Evolutionary conservation across 2,888 invertebrate genomes (phyloP).

Genomic region (Lampropteryx suffumata): DNA sequence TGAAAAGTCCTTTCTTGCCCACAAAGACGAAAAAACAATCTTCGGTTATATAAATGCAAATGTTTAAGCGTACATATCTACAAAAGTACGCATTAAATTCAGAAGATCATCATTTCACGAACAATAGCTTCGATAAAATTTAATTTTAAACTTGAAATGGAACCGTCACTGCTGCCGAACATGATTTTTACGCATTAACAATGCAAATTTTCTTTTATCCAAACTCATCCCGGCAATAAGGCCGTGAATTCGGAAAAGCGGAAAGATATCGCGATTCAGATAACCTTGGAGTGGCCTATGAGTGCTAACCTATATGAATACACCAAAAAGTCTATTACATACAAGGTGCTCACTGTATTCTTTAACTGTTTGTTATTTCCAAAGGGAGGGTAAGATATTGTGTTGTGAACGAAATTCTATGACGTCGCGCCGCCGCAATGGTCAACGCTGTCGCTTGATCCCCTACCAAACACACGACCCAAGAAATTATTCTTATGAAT

Average conservation of each 20-base stretch:
- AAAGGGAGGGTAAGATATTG: too few relatives aligned
- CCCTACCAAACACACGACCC: neutral
- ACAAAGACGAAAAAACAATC: constrained; percentile 20
- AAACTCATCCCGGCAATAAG: constrained; percentile 53
- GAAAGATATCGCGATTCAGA: neutral
- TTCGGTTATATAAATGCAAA: constrained; percentile 48
- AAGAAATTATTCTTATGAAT: constrained; percentile 60
- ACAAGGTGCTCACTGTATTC: too few relatives aligned
- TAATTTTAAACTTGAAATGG: constrained; percentile 52
- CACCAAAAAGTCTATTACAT: too few relatives aligned
- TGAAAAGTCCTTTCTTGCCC: too few relatives aligned
- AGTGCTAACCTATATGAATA: too few relatives aligned
- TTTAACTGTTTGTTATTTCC: too few relatives aligned
- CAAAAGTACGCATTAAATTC: constrained; percentile 37
- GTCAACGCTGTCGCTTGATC: too few relatives aligned
- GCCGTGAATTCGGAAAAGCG: neutral
- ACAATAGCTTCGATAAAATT: constrained; percentile 47
- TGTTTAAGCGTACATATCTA: constrained; percentile 32
- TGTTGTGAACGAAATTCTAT: neutral
- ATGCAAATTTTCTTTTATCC: constrained; percentile 57
- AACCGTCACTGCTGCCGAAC: constrained; percentile 39
- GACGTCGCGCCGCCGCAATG: neutral
- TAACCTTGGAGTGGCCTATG: too few relatives aligned
- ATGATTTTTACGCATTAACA: constrained; percentile 45
- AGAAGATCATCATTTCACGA: constrained; percentile 45